phyloP scores from a whole-genome alignment of 2,888 invertebrate genomes.

The Lacanobia oleracea region DNA sequence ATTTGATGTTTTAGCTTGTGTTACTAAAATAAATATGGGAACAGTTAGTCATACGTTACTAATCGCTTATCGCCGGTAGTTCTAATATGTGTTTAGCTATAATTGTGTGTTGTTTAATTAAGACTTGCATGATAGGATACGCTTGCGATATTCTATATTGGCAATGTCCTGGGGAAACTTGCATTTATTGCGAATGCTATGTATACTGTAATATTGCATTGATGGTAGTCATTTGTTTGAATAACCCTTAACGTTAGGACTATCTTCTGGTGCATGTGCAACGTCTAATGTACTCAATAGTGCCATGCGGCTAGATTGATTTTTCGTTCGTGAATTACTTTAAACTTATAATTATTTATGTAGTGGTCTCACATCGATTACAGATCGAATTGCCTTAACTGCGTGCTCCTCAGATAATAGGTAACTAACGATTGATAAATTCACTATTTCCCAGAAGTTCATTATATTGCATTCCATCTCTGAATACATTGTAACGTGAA shows the following conservation, averaged over 20 bases:
- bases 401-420: not conserved
- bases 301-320: not conserved
- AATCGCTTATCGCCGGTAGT: constrained; percentile 35
- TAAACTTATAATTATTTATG: too few relatives aligned
- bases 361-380: too few relatives aligned
- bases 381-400: not conserved
- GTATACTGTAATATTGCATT: not conserved
- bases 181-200: not conserved
- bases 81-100: constrained; percentile 24
- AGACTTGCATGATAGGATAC: constrained; percentile 23
- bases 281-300: not conserved
- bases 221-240: not conserved
- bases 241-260: not conserved
- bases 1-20: constrained; percentile 48
- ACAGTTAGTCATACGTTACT: constrained; percentile 45
- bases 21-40: constrained; percentile 44
- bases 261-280: not conserved
- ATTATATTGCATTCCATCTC: constrained; percentile 16
- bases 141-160: constrained; percentile 21
- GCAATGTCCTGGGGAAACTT: constrained; percentile 27
- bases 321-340: too few relatives aligned
- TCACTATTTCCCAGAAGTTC: too few relatives aligned
- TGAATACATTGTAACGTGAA: constrained; percentile 41
- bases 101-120: constrained; percentile 40
- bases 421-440: not conserved